These are phyloP conservation scores for Ophioderma brevispina DNA, from an alignment of 35 echinoderm and acorn worm species.

Conservation along the genomic window DNA sequence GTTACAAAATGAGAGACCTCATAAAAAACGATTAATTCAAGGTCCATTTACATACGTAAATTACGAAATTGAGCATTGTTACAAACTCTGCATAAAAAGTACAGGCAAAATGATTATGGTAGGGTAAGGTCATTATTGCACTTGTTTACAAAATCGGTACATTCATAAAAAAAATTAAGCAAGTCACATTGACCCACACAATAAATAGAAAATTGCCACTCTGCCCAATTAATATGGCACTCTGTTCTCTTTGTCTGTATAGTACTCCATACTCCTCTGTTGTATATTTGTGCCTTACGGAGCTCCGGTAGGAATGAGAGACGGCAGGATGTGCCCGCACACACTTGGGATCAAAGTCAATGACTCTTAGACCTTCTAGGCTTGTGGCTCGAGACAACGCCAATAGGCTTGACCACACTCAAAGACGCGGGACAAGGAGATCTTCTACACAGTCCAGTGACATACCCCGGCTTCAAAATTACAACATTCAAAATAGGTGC, in stretches of 20 bases:
- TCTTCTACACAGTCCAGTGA: slow-evolving; percentile 98
- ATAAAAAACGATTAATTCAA: too few species aligned
- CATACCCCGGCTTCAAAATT: slow-evolving; percentile 67
- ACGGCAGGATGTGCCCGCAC: slow-evolving; percentile 92
- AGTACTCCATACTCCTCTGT: slow-evolving; percentile 54
- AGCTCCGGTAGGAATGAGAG: slow-evolving; percentile 75
- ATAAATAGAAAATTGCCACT: too few species aligned
- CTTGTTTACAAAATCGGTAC: too few species aligned
- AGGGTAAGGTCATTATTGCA: too few species aligned
- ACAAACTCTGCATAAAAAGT: too few species aligned
- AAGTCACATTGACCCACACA: too few species aligned
- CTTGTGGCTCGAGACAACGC: slow-evolving; percentile 89
- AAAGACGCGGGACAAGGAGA: slow-evolving; percentile 90
- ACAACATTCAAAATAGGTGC: neutral
- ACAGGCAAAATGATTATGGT: too few species aligned
- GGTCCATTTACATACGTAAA: too few species aligned
- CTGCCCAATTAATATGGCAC: neutral
- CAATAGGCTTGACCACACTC: slow-evolving; percentile 96
- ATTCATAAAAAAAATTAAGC: too few species aligned
- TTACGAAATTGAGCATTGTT: too few species aligned
- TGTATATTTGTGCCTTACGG: slow-evolving; percentile 24
- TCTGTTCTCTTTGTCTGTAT: neutral
- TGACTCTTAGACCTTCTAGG: slow-evolving; percentile 82
- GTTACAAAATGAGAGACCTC: too few species aligned
- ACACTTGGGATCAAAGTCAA: slow-evolving; percentile 88